These are phyloP conservation scores for Lophius piscatorius DNA, from an alignment of 2,113 vertebrate species.

Conservation along the genomic window DNA sequence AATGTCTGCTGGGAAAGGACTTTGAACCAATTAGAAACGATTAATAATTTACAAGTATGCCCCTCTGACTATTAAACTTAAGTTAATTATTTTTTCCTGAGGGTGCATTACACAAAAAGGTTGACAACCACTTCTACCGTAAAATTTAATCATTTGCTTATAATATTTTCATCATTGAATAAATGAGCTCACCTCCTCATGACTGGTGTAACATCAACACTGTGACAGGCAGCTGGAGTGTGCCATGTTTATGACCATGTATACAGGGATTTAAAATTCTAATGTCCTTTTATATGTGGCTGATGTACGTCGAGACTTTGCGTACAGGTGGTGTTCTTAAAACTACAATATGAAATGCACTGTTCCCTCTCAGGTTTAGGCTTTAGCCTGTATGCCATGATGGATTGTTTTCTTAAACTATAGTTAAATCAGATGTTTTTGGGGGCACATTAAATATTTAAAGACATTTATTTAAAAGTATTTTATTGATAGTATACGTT, in stretches of 20 bases:
- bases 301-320: slow-evolving; percentile 4
- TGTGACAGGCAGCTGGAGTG: slow-evolving; percentile 40
- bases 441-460: slow-evolving; percentile 1
- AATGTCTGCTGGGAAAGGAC: too few species aligned
- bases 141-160: neutral
- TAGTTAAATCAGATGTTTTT: slow-evolving; percentile 9
- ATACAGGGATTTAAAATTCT: slow-evolving; percentile 36
- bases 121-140: neutral
- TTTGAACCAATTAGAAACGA: too few species aligned
- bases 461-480: slow-evolving; percentile 9
- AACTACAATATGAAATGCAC: slow-evolving; percentile 25
- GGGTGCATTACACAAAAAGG: too few species aligned
- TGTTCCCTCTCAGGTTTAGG: slow-evolving; percentile 63
- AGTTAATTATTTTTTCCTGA: neutral
- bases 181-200: neutral
- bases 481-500: slow-evolving; percentile 1
- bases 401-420: neutral
- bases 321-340: slow-evolving; percentile 11
- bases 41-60: too few species aligned
- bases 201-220: neutral
- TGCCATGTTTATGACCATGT: slow-evolving; percentile 26
- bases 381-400: slow-evolving; percentile 41
- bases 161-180: slow-evolving; percentile 14
- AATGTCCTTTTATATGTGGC: slow-evolving; percentile 8
- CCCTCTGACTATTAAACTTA: neutral